phyloP scores from a whole-genome alignment of 2,113 vertebrate genomes.

The Cinclus mexicanus region DNA sequence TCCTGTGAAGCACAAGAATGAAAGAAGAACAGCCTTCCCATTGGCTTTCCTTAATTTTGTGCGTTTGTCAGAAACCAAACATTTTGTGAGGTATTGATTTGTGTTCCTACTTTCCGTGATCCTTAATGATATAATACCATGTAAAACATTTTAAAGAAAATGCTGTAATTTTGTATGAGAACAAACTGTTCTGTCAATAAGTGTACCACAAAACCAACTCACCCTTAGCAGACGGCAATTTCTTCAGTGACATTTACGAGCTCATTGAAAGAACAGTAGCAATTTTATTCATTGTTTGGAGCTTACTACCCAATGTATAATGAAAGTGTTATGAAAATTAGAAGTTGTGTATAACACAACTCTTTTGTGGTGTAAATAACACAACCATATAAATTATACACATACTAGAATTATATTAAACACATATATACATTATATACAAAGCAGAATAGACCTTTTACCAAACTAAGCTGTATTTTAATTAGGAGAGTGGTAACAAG shows the following conservation, averaged over 20 bases:
- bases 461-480: conserved; percentile 24
- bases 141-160: conserved; percentile 33
- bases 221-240: conserved; percentile 53
- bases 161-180: background rate
- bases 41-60: conserved; percentile 25
- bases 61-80: background rate
- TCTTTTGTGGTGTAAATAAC: conserved; percentile 50
- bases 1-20: background rate
- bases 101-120: background rate
- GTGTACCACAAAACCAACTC: conserved; percentile 41
- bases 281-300: conserved; percentile 41
- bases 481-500: conserved; percentile 59
- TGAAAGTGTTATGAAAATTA: conserved; percentile 58
- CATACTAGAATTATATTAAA: background rate
- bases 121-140: background rate
- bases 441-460: conserved; percentile 11
- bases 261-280: conserved; percentile 43
- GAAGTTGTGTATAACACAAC: background rate
- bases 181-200: conserved; percentile 52
- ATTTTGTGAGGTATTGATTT: conserved; percentile 30
- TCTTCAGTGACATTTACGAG: conserved; percentile 25
- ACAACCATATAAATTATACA: conserved; percentile 33
- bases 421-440: background rate
- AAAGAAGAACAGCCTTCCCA: background rate
- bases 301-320: conserved; percentile 37